These are phyloP conservation scores for Magallana angulata DNA, from an alignment of 1,140 invertebrate species.

Conservation along the genomic window DNA sequence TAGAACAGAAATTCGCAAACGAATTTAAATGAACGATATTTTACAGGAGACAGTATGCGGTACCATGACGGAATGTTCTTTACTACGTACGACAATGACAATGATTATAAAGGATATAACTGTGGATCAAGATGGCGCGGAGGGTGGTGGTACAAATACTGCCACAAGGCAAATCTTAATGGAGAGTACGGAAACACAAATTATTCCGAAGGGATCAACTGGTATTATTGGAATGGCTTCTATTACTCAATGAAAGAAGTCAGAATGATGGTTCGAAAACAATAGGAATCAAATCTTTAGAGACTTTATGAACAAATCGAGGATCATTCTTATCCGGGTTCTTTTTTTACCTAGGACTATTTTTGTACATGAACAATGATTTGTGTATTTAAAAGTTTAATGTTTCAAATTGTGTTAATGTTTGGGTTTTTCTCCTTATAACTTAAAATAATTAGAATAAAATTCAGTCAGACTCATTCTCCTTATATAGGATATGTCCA, in stretches of 20 bases:
- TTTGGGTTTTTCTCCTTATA: too few relatives aligned
- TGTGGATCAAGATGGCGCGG: conserved; percentile 82
- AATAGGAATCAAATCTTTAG: not conserved
- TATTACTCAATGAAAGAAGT: conserved; percentile 4
- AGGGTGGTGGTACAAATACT: not conserved
- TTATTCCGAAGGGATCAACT: not conserved
- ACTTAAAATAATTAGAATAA: too few relatives aligned
- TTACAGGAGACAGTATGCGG: conserved; percentile 80
- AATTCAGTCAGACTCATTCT: too few relatives aligned
- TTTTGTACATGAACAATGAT: too few relatives aligned
- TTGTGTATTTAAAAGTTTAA: too few relatives aligned
- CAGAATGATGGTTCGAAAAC: conserved; percentile 4
- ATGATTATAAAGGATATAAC: conserved; percentile 79
- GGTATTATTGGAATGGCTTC: not conserved
- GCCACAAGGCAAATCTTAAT: conserved; percentile 12
- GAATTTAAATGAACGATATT: too few relatives aligned
- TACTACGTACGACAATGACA: conserved; percentile 82
- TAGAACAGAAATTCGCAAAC: too few relatives aligned
- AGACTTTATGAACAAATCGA: too few relatives aligned
- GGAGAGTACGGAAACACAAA: not conserved
- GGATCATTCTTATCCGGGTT: too few relatives aligned
- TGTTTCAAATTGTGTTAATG: too few relatives aligned
- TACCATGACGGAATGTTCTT: conserved; percentile 83
- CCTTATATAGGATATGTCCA: too few relatives aligned
- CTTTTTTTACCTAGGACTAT: too few relatives aligned